These are phyloP conservation scores for Melospiza melodia DNA, from an alignment of 2,113 vertebrate species.

Conservation along the genomic window DNA sequence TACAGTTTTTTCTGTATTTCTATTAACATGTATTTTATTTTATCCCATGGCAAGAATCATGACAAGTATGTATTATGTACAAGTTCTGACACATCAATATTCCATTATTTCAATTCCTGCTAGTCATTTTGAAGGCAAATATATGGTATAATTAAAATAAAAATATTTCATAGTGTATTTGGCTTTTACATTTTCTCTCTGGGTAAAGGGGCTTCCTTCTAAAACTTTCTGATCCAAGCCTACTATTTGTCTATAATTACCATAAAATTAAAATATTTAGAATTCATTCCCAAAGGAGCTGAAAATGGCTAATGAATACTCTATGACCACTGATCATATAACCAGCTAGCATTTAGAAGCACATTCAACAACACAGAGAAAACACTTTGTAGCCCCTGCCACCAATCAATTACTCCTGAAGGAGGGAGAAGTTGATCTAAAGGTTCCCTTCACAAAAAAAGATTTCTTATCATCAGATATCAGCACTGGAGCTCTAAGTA, in stretches of 20 bases:
- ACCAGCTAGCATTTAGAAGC: background rate
- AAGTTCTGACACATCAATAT: background rate
- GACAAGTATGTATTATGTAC: background rate
- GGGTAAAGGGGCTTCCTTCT: background rate
- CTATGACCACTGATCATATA: background rate
- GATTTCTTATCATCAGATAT: background rate
- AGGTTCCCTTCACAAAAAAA: background rate
- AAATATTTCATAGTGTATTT: background rate
- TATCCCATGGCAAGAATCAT: background rate
- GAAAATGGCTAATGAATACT: background rate
- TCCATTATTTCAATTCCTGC: background rate
- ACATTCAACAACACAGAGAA: background rate
- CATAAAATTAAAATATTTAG: background rate
- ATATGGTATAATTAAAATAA: background rate
- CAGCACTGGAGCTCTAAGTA: background rate
- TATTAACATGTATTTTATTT: background rate
- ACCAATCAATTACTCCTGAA: rapidly evolving
- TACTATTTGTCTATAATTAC: background rate
- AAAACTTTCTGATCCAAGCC: background rate
- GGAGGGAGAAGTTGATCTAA: background rate
- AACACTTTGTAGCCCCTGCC: background rate
- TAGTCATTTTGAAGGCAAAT: background rate
- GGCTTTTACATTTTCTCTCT: background rate
- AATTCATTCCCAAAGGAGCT: background rate
- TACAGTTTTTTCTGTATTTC: background rate